Conservation (phyloP, 2,888 invertebrate species). For the Chelonus formosanus region DNA sequence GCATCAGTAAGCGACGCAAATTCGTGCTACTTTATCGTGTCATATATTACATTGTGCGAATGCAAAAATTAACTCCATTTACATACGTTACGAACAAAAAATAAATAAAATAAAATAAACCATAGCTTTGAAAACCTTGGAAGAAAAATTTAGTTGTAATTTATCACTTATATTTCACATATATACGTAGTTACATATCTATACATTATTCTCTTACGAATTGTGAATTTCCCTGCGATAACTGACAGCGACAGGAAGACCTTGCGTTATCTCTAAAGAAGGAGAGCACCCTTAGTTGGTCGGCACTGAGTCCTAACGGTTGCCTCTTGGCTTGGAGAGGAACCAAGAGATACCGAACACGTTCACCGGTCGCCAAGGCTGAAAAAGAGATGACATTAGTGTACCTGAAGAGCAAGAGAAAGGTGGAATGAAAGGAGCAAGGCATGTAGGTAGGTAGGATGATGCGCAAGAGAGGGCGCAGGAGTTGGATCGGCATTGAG, state of each 20-base stretch:
- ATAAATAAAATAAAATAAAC: background rate
- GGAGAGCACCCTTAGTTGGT: conserved; percentile 17
- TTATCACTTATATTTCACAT: background rate
- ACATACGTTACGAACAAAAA: conserved; percentile 7
- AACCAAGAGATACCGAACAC: conserved; percentile 36
- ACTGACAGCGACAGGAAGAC: conserved; percentile 14
- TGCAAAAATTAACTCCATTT: conserved; percentile 21
- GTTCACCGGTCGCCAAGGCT: conserved; percentile 31
- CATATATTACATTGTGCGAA: conserved; percentile 26
- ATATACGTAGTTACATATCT: conserved; percentile 1
- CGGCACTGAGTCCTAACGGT: conserved; percentile 22
- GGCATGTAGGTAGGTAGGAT: conserved; percentile 27
- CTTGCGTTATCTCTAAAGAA: conserved; percentile 18
- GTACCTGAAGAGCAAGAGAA: conserved; percentile 12
- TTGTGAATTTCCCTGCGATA: conserved; percentile 14
- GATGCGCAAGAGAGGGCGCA: conserved; percentile 38
- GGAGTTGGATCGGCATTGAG: conserved; percentile 2
- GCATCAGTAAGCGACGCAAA: conserved; percentile 32
- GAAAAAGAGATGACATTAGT: conserved; percentile 30
- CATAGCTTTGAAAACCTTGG: background rate
- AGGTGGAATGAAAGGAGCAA: conserved; percentile 19
- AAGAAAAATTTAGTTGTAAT: too few species aligned
- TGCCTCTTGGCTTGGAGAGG: conserved; percentile 3
- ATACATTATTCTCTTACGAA: conserved; percentile 3
- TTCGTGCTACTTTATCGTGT: conserved; percentile 33